Conservation (phyloP, 2,113 vertebrate species). For the Prinia subflava region DNA sequence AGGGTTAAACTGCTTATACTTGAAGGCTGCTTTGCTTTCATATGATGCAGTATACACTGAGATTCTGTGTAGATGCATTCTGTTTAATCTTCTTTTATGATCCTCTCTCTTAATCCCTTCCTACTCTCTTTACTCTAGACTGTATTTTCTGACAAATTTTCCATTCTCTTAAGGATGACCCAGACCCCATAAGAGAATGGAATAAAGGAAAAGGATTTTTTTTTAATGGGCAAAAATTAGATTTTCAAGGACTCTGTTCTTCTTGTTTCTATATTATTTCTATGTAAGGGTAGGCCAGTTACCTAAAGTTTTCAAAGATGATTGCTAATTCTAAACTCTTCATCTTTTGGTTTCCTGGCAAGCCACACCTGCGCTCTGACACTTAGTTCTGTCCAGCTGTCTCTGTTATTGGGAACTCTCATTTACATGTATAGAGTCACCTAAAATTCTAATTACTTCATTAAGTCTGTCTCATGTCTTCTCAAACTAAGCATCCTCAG, state of each 20-base stretch:
- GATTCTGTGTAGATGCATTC: neutral
- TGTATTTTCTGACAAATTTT: neutral
- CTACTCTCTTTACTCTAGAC: neutral
- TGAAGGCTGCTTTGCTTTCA: neutral
- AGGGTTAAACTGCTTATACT: neutral
- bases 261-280: neutral
- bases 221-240: neutral
- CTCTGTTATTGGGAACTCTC: neutral
- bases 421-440: neutral
- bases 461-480: neutral
- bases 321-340: neutral
- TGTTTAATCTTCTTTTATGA: neutral
- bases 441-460: neutral
- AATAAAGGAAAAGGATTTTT: neutral
- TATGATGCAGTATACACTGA: neutral
- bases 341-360: neutral
- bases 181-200: neutral
- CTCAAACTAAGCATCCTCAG: neutral
- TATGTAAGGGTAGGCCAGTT: neutral
- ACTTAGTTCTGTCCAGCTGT: neutral
- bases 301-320: neutral
- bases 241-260: neutral
- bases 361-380: neutral
- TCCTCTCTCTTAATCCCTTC: neutral
- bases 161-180: neutral